Percentiles rank a stretch among this genome's conserved stretches.
These are phyloP conservation scores for Lacanobia wlatinum DNA, from an alignment of 2,888 invertebrate genomes.

Conservation along the genomic window DNA sequence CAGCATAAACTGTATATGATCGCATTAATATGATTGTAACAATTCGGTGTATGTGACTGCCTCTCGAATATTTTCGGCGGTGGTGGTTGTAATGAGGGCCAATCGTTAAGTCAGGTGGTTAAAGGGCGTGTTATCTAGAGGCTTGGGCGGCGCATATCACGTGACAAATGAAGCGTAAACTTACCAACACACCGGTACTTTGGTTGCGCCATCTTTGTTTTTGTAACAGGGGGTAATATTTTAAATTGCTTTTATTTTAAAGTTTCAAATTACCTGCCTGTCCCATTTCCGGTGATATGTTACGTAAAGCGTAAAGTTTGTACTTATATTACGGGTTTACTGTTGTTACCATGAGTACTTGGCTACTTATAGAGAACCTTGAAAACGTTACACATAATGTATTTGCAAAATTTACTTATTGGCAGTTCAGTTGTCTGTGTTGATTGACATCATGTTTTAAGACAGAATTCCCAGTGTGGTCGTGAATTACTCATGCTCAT, in stretches of 20 bases:
- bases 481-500: constrained; percentile 34
- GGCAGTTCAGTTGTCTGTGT: constrained; percentile 25
- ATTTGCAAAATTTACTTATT: constrained; percentile 14
- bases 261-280: constrained; percentile 67
- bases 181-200: constrained; percentile 79
- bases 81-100: constrained; percentile 76
- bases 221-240: constrained; percentile 76
- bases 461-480: constrained; percentile 36
- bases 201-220: constrained; percentile 84
- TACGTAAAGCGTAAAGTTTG: constrained; percentile 24
- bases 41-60: constrained; percentile 63
- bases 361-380: constrained; percentile 6
- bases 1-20: constrained; percentile 78
- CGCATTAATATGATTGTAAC: constrained; percentile 70
- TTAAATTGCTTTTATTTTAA: constrained; percentile 66
- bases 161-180: constrained; percentile 83
- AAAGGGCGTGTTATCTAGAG: constrained; percentile 83
- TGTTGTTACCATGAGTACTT: constrained; percentile 1
- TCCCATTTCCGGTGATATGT: constrained; percentile 53
- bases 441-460: constrained; percentile 43
- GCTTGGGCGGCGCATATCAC: constrained; percentile 84
- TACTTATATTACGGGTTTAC: background rate
- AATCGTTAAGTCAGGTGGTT: constrained; percentile 78
- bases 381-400: constrained; percentile 12
- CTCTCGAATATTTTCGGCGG: constrained; percentile 74